Percentiles rank a stretch among this genome's conserved stretches.
These are phyloP conservation scores for Amniataba percoides DNA, from an alignment of 2,797 vertebrate species.

Conservation along the genomic window DNA sequence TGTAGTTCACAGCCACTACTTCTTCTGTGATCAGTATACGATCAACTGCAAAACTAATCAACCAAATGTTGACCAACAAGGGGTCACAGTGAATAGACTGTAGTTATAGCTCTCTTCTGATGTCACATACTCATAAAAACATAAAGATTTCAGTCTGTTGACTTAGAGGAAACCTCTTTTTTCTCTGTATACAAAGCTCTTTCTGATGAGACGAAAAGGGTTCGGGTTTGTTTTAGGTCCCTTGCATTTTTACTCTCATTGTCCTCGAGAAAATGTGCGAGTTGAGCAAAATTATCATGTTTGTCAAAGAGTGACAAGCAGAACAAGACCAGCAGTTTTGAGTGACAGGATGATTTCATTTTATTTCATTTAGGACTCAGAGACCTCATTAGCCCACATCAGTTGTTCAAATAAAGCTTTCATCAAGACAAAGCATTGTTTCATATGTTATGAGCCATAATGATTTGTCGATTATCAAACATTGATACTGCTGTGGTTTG, in stretches of 20 bases:
- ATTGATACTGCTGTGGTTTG: background rate
- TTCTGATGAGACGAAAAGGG: background rate
- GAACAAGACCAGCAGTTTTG: background rate
- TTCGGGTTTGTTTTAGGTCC: background rate
- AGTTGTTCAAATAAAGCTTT: background rate
- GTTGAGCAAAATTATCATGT: background rate
- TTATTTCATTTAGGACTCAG: background rate
- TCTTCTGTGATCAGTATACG: background rate
- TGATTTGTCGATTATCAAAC: background rate
- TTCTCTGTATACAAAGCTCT: background rate
- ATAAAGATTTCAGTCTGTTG: background rate
- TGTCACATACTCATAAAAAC: background rate
- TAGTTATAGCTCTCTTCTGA: background rate
- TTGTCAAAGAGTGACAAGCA: conserved; percentile 5
- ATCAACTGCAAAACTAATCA: background rate
- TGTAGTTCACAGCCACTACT: background rate
- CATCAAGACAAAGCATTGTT: background rate
- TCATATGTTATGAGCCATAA: background rate
- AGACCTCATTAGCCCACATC: background rate
- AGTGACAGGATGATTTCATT: background rate
- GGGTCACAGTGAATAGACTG: background rate
- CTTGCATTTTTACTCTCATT: background rate
- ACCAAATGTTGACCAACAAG: too few relatives aligned
- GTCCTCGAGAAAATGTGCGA: background rate
- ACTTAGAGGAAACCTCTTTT: background rate